Percentiles rank a stretch among this genome's conserved stretches.
Evolutionary conservation across 2,888 invertebrate species (phyloP).

Genomic region (Caradrina kadenii): DNA sequence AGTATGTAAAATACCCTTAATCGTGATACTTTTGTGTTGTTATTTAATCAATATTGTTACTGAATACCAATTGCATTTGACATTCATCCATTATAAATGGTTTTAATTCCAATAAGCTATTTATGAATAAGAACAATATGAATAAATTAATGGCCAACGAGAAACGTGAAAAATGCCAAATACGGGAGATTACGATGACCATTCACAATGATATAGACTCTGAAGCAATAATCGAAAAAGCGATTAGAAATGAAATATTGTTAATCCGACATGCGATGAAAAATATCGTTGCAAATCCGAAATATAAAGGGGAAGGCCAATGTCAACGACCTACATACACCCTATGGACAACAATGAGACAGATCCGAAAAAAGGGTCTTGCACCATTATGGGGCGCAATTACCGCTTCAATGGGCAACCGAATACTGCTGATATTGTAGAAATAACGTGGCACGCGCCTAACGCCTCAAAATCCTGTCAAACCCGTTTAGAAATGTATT

Average conservation of each 20-base stretch:
- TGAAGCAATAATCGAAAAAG: conserved; percentile 70
- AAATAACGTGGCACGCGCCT: conserved; percentile 74
- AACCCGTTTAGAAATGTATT: conserved; percentile 67
- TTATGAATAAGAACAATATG: conserved; percentile 49
- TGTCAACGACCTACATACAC: conserved; percentile 88
- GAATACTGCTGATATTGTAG: conserved; percentile 77
- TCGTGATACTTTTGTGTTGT: not conserved
- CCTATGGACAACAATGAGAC: conserved; percentile 85
- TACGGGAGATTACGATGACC: conserved; percentile 73
- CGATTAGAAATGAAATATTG: conserved; percentile 83
- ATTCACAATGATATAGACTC: conserved; percentile 47
- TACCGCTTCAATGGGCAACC: conserved; percentile 82
- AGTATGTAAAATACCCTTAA: conserved; percentile 5
- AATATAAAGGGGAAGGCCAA: conserved; percentile 85
- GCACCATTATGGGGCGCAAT: conserved; percentile 84
- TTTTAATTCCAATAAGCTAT: conserved; percentile 15
- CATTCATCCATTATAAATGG: conserved; percentile 16
- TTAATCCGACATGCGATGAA: conserved; percentile 83
- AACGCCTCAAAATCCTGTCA: conserved; percentile 64
- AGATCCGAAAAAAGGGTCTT: conserved; percentile 85
- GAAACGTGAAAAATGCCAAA: conserved; percentile 67
- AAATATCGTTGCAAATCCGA: conserved; percentile 84
- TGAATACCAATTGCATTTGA: not conserved
- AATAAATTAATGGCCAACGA: conserved; percentile 49
- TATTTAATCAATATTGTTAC: not conserved